These are phyloP conservation scores for Charina bottae DNA, from an alignment of 2,113 vertebrate species.

Conservation along the genomic window DNA sequence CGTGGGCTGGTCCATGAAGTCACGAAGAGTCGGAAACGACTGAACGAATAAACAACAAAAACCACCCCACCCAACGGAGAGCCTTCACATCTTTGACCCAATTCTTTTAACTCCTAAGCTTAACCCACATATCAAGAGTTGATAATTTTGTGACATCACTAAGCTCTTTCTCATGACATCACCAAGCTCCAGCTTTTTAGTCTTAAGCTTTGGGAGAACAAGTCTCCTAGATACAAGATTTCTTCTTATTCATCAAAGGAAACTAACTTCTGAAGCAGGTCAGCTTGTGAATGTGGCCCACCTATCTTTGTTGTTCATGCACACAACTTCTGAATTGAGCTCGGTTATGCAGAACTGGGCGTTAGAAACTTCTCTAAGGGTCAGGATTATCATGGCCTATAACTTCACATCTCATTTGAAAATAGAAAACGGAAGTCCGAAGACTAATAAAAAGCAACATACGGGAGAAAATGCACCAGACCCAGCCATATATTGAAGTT, in stretches of 20 bases:
- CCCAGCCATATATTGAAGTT: slow-evolving; percentile 61
- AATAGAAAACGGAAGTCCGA: slow-evolving; percentile 63
- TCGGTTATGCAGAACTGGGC: background rate
- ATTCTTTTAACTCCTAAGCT: background rate
- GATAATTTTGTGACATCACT: background rate
- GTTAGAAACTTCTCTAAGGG: slow-evolving; percentile 61
- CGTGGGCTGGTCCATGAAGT: too few relatives aligned
- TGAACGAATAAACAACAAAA: too few relatives aligned
- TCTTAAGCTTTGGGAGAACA: background rate
- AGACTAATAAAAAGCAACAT: slow-evolving; percentile 64
- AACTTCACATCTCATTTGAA: slow-evolving; percentile 55
- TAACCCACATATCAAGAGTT: background rate
- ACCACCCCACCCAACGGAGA: background rate
- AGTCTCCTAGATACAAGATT: too few relatives aligned
- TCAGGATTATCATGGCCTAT: slow-evolving; percentile 39
- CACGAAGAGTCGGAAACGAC: too few relatives aligned
- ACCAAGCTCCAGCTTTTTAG: background rate
- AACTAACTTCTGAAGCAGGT: too few relatives aligned
- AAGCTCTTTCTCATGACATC: background rate
- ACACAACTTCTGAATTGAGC: too few relatives aligned
- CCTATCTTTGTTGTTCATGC: too few relatives aligned
- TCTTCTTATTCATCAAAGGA: background rate
- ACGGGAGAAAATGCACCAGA: slow-evolving; percentile 45
- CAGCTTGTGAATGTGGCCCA: too few relatives aligned
- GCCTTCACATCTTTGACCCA: background rate